Percentiles rank a stretch among this genome's conserved stretches.
These are phyloP conservation scores for Parotocinclus haroldoi DNA, from an alignment of 2,797 vertebrate species.

Conservation along the genomic window DNA sequence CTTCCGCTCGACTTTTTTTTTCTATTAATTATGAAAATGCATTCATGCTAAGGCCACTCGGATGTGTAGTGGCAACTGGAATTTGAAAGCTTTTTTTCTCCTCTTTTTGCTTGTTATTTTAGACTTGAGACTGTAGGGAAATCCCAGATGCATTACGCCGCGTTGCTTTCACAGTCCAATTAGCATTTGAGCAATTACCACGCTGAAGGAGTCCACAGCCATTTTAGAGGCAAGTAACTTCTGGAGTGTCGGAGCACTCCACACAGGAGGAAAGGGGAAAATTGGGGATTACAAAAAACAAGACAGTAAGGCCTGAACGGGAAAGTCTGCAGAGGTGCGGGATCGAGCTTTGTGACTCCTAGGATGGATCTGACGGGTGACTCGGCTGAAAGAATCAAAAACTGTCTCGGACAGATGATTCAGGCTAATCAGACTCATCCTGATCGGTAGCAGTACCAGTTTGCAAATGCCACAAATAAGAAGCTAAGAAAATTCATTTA, in stretches of 20 bases:
- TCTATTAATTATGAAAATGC: slow-evolving; percentile 79
- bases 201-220: slow-evolving; percentile 57
- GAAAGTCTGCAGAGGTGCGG: not conserved
- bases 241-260: slow-evolving; percentile 52
- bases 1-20: slow-evolving; percentile 65
- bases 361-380: slow-evolving; percentile 22
- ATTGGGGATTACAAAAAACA: slow-evolving; percentile 17
- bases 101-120: slow-evolving; percentile 67
- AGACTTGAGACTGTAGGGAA: slow-evolving; percentile 64
- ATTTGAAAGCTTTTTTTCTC: slow-evolving; percentile 59
- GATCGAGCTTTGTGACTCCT: not conserved
- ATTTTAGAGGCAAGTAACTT: slow-evolving; percentile 55
- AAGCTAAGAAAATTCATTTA: too few relatives aligned
- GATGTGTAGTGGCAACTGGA: slow-evolving; percentile 72
- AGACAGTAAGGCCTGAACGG: slow-evolving; percentile 1
- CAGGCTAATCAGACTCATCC: slow-evolving; percentile 5
- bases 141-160: slow-evolving; percentile 64
- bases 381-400: not conserved
- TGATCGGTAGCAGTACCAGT: too few relatives aligned
- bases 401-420: not conserved
- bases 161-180: slow-evolving; percentile 69
- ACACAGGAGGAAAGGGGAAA: slow-evolving; percentile 12
- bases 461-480: too few relatives aligned
- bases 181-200: slow-evolving; percentile 71
- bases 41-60: slow-evolving; percentile 75